phyloP scores from a whole-genome alignment of 2,797 vertebrate genomes.

The Gymnoscopelus braueri region DNA sequence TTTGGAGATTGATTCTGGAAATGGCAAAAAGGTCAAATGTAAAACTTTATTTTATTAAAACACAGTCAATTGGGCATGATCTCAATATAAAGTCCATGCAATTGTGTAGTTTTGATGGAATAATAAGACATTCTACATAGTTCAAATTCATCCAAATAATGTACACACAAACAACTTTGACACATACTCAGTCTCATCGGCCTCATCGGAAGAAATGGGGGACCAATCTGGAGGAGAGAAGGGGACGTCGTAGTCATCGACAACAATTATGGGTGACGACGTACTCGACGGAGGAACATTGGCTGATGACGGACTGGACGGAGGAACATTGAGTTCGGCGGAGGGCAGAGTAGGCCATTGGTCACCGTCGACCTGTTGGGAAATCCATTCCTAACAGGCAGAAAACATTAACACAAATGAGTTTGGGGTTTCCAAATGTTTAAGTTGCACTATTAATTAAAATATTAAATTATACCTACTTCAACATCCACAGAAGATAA shows the following conservation, averaged over 20 bases:
- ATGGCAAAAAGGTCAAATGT: neutral
- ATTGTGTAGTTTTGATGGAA: neutral
- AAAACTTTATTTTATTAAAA: neutral
- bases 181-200: neutral
- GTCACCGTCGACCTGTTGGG: neutral
- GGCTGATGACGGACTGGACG: neutral
- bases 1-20: slow-evolving; percentile 4
- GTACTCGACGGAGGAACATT: neutral
- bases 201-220: neutral
- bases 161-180: neutral
- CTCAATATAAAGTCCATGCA: no score
- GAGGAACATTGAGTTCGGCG: neutral
- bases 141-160: neutral
- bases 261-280: no score
- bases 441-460: neutral
- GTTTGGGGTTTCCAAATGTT: no score
- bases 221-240: no score
- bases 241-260: no score
- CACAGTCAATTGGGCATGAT: neutral
- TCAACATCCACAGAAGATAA: neutral
- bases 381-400: neutral
- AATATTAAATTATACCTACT: neutral
- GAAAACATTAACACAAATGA: no score
- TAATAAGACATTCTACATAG: neutral
- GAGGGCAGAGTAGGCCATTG: neutral